Evolutionary conservation across 2,888 invertebrate species (phyloP).

Genomic region (Drosophila robusta): DNA sequence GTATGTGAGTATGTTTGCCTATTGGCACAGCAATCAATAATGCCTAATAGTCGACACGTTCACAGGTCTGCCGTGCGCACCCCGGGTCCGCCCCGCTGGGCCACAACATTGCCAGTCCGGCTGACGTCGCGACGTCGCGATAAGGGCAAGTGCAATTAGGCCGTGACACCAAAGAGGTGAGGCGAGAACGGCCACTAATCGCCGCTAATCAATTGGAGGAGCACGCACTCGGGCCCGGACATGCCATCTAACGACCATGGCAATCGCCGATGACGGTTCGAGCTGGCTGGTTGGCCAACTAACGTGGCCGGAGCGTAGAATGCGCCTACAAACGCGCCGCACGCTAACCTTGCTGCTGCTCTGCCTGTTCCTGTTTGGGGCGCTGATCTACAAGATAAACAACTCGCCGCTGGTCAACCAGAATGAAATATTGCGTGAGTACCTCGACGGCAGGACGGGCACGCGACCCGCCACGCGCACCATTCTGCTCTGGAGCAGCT

Average conservation of each 20-base stretch:
- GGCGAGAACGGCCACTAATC: conserved; percentile 10
- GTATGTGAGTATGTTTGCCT: conserved; percentile 25
- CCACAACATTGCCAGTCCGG: neutral
- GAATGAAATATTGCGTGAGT: conserved; percentile 71
- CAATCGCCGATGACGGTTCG: conserved; percentile 55
- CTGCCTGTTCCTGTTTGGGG: conserved; percentile 85
- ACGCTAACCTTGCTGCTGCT: conserved; percentile 30
- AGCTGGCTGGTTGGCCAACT: conserved; percentile 25
- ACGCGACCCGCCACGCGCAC: conserved; percentile 42
- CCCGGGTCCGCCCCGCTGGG: neutral
- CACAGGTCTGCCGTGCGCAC: conserved; percentile 10
- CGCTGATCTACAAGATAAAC: conserved; percentile 57
- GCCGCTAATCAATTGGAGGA: conserved; percentile 17
- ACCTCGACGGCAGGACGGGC: conserved; percentile 25
- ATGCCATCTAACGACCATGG: conserved; percentile 13
- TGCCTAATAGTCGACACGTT: conserved; percentile 36
- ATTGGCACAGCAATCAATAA: conserved; percentile 65
- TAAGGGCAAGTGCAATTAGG: conserved; percentile 33
- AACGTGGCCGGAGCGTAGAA: conserved; percentile 7
- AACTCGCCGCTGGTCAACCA: conserved; percentile 78
- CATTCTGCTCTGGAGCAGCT: conserved; percentile 82
- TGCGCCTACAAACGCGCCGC: conserved; percentile 38
- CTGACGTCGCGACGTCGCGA: neutral
- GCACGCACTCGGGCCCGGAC: neutral
- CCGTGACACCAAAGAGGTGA: conserved; percentile 6